Conservation (phyloP, 2,113 vertebrate species). For the Odocoileus virginianus region DNA sequence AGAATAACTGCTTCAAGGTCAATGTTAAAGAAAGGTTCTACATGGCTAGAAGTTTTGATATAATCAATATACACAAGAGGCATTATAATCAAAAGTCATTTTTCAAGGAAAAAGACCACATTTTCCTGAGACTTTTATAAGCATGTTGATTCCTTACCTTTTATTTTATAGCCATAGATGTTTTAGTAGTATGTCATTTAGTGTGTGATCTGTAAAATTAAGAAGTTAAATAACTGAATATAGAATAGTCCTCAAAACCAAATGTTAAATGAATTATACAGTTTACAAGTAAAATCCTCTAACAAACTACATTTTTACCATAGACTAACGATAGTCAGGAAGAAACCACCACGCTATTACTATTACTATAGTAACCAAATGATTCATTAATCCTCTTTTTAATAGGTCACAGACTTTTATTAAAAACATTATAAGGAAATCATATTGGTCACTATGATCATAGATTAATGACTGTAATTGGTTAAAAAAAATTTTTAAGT, state of each 20-base stretch:
- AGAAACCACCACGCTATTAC: neutral
- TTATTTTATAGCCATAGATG: neutral
- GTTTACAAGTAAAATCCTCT: neutral
- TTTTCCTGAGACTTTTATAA: neutral
- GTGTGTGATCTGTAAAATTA: neutral
- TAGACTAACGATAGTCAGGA: neutral
- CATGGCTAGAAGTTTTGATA: neutral
- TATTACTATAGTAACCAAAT: neutral
- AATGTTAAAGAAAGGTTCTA: neutral
- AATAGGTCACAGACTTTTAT: neutral
- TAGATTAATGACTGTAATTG: neutral
- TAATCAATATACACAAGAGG: neutral
- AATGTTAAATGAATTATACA: neutral
- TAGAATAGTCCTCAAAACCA: neutral
- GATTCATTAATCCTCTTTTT: neutral
- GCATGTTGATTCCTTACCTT: neutral
- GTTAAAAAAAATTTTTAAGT: neutral
- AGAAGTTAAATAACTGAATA: neutral
- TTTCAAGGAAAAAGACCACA: neutral
- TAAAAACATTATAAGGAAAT: neutral
- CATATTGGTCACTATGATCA: neutral
- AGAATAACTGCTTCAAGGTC: constrained; percentile 11
- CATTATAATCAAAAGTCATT: neutral
- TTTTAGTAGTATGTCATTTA: neutral
- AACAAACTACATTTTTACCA: neutral